Evolutionary conservation across 2,888 invertebrate species (phyloP).

Genomic region (Rhingia rostrata): DNA sequence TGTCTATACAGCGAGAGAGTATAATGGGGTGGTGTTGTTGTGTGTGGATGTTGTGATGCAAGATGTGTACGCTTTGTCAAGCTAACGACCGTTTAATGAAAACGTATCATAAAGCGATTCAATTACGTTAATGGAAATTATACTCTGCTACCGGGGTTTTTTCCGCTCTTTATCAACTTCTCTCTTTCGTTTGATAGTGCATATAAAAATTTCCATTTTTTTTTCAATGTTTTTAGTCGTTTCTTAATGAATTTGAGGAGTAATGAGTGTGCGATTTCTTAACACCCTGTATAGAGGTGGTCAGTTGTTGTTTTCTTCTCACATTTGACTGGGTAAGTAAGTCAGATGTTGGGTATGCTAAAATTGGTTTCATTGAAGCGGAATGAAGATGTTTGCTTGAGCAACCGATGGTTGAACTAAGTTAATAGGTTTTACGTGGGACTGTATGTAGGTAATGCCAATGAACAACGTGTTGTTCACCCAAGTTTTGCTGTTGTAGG

Average conservation of each 20-base stretch:
- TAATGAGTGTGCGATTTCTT: conserved; percentile 2
- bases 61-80: conserved; percentile 50
- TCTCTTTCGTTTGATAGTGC: conserved; percentile 17
- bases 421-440: background rate
- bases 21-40: background rate
- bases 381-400: conserved; percentile 38
- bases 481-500: too few relatives aligned
- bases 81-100: conserved; percentile 65
- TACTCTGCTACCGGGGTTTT: conserved; percentile 27
- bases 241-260: conserved; percentile 21
- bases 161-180: conserved; percentile 16
- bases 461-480: background rate
- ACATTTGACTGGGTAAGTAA: conserved; percentile 14
- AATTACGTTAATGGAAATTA: conserved; percentile 65
- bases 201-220: background rate
- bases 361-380: conserved; percentile 43
- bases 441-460: background rate
- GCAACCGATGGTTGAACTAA: conserved; percentile 4
- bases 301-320: conserved; percentile 9
- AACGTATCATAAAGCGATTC: conserved; percentile 55
- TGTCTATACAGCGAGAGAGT: background rate
- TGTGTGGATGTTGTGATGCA: conserved; percentile 36
- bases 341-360: conserved; percentile 11
- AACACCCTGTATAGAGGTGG: conserved; percentile 29
- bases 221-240: background rate